These are phyloP conservation scores for Thysanoteuthis rhombus DNA, from an alignment of 2,888 invertebrate genomes.

Conservation along the genomic window DNA sequence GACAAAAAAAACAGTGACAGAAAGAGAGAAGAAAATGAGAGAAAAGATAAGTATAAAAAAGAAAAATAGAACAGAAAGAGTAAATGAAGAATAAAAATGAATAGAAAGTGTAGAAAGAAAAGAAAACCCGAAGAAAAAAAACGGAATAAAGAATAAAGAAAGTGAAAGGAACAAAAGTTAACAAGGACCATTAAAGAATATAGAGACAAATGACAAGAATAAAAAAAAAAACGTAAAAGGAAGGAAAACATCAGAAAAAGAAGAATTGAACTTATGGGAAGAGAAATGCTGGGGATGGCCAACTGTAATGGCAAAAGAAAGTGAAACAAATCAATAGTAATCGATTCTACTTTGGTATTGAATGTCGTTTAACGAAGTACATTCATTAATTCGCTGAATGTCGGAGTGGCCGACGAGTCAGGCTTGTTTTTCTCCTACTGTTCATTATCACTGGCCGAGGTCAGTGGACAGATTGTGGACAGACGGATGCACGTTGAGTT, in stretches of 20 bases:
- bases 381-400: background rate
- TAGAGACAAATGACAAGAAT: background rate
- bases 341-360: background rate
- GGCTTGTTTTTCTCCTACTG: background rate
- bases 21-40: background rate
- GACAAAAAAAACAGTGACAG: background rate
- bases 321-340: background rate
- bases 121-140: background rate
- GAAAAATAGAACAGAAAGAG: background rate
- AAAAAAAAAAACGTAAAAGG: background rate
- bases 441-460: background rate
- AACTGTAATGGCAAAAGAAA: background rate
- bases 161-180: background rate
- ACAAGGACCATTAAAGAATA: too few species aligned
- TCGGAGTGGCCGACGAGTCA: background rate
- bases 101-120: background rate
- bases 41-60: background rate
- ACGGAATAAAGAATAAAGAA: background rate
- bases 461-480: background rate
- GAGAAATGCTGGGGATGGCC: background rate
- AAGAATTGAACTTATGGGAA: background rate
- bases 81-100: background rate
- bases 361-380: slow-evolving; percentile 12
- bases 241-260: background rate
- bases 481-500: background rate